phyloP scores from a whole-genome alignment of 2,113 vertebrate genomes.

The Tragelaphus strepsiceros region DNA sequence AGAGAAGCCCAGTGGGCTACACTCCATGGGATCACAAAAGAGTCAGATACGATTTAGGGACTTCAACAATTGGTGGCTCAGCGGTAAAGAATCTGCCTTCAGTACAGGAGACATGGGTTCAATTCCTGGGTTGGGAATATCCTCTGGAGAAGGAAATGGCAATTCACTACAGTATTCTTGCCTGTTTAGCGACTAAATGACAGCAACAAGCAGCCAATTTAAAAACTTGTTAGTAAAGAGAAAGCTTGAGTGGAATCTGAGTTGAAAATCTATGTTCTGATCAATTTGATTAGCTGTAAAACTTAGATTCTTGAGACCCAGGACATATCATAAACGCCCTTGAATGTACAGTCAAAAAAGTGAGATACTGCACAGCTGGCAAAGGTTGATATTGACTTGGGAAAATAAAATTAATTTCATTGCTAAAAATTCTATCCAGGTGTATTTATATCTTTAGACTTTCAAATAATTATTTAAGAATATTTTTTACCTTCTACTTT shows the following conservation, averaged over 20 bases:
- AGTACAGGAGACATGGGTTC: neutral
- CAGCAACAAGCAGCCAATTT: neutral
- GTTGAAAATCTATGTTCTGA: neutral
- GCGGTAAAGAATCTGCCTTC: neutral
- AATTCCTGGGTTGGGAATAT: neutral
- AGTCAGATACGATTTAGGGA: neutral
- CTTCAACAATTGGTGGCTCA: neutral
- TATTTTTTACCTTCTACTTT: neutral
- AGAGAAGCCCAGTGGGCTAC: neutral
- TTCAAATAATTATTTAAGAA: constrained; percentile 10
- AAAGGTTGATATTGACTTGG: neutral
- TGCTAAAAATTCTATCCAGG: neutral
- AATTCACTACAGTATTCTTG: neutral
- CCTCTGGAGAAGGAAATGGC: neutral
- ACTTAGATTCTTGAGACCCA: neutral
- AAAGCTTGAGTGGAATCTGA: neutral
- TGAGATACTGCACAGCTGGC: neutral
- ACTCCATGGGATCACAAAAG: neutral
- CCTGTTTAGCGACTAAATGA: neutral
- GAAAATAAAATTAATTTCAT: constrained; percentile 1
- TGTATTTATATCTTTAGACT: constrained; percentile 6
- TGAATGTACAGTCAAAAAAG: neutral
- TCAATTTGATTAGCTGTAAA: neutral
- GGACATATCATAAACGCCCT: neutral
- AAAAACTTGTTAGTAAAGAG: neutral